Base-by-base conservation (phyloP, 37 sponge, comb jelly and placozoan species). In the Tethya wilhelma region DNA sequence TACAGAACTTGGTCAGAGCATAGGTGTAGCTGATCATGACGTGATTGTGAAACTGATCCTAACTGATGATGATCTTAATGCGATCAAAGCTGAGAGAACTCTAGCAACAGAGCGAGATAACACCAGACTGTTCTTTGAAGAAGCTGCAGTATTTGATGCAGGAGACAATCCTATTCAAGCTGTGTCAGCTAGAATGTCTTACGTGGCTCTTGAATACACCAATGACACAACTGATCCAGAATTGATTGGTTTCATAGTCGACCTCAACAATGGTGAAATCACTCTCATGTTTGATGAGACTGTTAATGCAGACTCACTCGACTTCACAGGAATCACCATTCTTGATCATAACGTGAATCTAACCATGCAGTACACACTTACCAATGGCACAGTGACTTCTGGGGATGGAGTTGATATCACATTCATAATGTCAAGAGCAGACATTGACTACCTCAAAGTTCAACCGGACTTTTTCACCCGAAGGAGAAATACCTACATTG, bases 211-310 rank as follows among this genome's bases (percentile, higher is more conserved):
- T 0, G 59, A 58, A 4, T 86, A 89, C 31, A 76, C 71, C n/a
- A 45, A 37, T 64, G 97, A 96, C 79, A 77, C 82, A 4, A 96
- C 94, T 44, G 45, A 59, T 40, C 97, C 97, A 38, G 77, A 65
- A 20, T 75, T 96, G n/a, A 23, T 77, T 7, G 14, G 29, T 7
- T 87, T 86, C 83, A 58, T 79, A 58, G 72, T 94, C 0, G 67
- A 90, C 64, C 82, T 94, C 7, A 83, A 90, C 59, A 74, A 59
- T 39, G 88, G 77, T 53, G 44, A 74, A 7, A 42, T 96, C 8
- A 67, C 74, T 31, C 74, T 96, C 17, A 81, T 85, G 9, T 96
- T 96, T 86, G 63, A 74, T 28, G 97, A 96, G 42, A 87, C 97
- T 28, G 86, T 96, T 34, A 49, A 87, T 76, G 84, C 84, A 12